These are phyloP conservation scores for Columbina picui DNA, from an alignment of 2,113 vertebrate genomes.

Conservation along the genomic window DNA sequence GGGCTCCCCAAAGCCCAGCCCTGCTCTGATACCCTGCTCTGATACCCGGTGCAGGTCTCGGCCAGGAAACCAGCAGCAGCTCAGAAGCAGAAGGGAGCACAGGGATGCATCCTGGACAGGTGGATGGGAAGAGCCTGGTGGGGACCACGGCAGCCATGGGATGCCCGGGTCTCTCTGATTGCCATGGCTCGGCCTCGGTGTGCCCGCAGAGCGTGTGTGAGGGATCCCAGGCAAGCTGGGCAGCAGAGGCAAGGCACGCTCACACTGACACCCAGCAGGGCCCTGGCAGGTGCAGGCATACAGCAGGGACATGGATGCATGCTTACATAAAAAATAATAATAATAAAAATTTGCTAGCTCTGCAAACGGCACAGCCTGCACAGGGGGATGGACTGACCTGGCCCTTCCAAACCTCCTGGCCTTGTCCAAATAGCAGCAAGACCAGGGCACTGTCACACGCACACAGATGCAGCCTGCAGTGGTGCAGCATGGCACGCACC, in stretches of 20 bases:
- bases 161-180: not conserved
- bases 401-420: not conserved
- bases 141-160: fast-evolving
- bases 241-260: not conserved
- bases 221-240: not conserved
- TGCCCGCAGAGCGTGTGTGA: fast-evolving
- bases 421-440: not conserved
- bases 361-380: not conserved
- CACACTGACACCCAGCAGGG: fast-evolving
- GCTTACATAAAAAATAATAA: constrained; percentile 4
- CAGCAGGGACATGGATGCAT: fast-evolving
- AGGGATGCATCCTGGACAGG: not conserved
- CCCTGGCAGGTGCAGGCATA: not conserved
- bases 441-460: fast-evolving
- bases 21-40: not conserved
- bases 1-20: not conserved
- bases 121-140: fast-evolving
- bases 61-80: not conserved
- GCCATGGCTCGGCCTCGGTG: fast-evolving
- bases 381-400: fast-evolving
- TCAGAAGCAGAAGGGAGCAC: not conserved
- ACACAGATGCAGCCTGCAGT: not conserved
- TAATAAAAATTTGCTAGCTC: not conserved
- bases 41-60: not conserved
- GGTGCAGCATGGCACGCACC: not conserved